Evolutionary conservation across 2,888 invertebrate species (phyloP), one percentile per base, ranked within the genome.

Genomic region (Hirudinaria manillensis): DNA sequence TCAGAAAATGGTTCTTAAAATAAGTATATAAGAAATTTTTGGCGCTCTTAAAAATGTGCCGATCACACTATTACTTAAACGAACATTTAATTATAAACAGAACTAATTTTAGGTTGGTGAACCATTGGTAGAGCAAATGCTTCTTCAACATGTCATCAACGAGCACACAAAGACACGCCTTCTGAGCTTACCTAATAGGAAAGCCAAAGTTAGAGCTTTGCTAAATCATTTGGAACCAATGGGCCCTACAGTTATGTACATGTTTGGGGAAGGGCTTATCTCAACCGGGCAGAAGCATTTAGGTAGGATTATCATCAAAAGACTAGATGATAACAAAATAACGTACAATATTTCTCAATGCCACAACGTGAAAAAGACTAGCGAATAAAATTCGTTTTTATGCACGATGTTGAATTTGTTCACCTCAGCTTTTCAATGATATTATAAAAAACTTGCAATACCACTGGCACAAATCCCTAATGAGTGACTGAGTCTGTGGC

Each of bases 241-340:
- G 72, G 72, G 72, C 6, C 55, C 72, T n/a, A 56, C 55, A 7
- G 72, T 72, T 24, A 72, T 72, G 72, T 55, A 56, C 56, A 55
- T 34, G 32, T 72, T 72, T 34, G 72, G 72, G 29, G 32, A 72
- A 32, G n/a, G 36, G 27, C 56, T 72, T 19, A 34, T 29, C 19
- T 27, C 27, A 19, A 72, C 27, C 29, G 56, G 53, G 16, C 72
- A 72, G 56, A 53, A 51, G n/a, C 56, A 53, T 32, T 56, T 72
- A 32, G 72, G 72, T n/a, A 72, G 72, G 32, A 72, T 72, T 29
- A 55, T 72, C 21, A 34, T 72, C 10, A 72, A 72, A 36, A 72
- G 72, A 51, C 72, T 72, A 13, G 36, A 72, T 72, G 72, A 72
- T 51, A 72, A 72, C 56, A 72, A 72, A 56, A 51, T 72, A 29